Evolutionary conservation across 1,140 invertebrate genomes (phyloP).

Genomic region (Venustaconcha ellipsiformis): DNA sequence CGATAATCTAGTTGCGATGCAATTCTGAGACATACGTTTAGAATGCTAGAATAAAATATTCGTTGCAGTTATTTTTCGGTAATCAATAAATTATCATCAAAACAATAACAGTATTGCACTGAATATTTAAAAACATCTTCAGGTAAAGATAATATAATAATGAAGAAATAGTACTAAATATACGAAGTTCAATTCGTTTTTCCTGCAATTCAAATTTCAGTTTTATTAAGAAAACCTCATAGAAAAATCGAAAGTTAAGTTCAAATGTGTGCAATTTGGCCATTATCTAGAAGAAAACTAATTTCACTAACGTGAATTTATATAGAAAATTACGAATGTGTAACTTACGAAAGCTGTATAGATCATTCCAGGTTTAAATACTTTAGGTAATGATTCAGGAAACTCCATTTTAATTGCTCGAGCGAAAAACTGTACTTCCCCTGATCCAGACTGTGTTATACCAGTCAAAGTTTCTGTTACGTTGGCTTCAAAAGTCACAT

Average conservation of each 20-base stretch:
- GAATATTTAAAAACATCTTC: too few relatives aligned
- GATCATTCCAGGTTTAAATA: slow-evolving; percentile 16
- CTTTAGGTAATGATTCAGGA: slow-evolving; percentile 15
- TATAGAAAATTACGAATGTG: not conserved
- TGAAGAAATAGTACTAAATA: too few relatives aligned
- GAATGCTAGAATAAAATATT: not conserved
- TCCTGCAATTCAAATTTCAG: too few relatives aligned
- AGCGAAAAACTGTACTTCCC: slow-evolving; percentile 24
- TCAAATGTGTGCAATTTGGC: too few relatives aligned
- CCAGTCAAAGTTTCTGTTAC: slow-evolving; percentile 28
- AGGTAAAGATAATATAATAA: too few relatives aligned
- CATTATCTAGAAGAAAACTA: too few relatives aligned
- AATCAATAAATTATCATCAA: too few relatives aligned
- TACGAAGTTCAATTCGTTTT: too few relatives aligned
- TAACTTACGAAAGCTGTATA: slow-evolving; percentile 25
- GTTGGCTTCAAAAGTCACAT: slow-evolving; percentile 12
- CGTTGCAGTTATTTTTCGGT: not conserved
- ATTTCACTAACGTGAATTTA: too few relatives aligned
- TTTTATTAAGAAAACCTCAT: too few relatives aligned
- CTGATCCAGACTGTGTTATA: not conserved
- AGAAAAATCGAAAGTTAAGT: too few relatives aligned
- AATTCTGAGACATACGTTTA: not conserved
- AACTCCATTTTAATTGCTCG: slow-evolving; percentile 23
- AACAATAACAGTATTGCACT: too few relatives aligned
- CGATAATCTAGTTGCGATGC: not conserved